Base-by-base conservation (phyloP, 2,113 vertebrate species). In the Epinephelus lanceolatus region DNA sequence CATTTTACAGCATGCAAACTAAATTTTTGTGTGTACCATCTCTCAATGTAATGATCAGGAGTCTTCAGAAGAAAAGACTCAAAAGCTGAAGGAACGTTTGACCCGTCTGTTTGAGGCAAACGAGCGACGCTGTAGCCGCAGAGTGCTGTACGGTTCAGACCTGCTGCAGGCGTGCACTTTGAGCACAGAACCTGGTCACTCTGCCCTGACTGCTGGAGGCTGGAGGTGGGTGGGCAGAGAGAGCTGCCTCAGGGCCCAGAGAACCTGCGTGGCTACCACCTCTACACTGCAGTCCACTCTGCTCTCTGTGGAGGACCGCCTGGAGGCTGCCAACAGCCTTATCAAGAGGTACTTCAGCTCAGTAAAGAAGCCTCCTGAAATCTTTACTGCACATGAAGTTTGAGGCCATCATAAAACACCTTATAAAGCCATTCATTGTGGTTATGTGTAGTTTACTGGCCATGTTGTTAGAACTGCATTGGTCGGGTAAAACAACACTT, bases 71-170 rank as follows among this genome's bases (percentile, higher is more conserved):
- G 98, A 99, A 80, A 97, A 96, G 92, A 95, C 79, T 57, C 94
- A 95, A 6, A 96, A 97, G 67, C 47, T 96, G 61, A 98, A 96
- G 86, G 97, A 98, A 76, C 97, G 97, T 0, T 93, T 99, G 80
- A 94, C 95, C 71, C 93, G 96, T 12, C 93, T 99, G 40, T 97
- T 97, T 53, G 59, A 66, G 0, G 94, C 96, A 57, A 99, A 99
- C 0, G 97, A 98, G 70, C 95, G 96, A 0, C 98, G 97, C 52
- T 98, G 98, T 70, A 91, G 92, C 0, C 95, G 95, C 27, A 89
- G 94, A 0, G 98, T 99, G 0, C 0, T 99, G 62, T 99, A 98
- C 0, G 98, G 98, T 45, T 86, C 92, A 15, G 98, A 99, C 75
- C 87, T 99, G 74, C 78, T 98, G 52, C 93, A 94, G 2, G 47